Conservation (phyloP, 1,140 invertebrate species). For the Formica selysi region DNA sequence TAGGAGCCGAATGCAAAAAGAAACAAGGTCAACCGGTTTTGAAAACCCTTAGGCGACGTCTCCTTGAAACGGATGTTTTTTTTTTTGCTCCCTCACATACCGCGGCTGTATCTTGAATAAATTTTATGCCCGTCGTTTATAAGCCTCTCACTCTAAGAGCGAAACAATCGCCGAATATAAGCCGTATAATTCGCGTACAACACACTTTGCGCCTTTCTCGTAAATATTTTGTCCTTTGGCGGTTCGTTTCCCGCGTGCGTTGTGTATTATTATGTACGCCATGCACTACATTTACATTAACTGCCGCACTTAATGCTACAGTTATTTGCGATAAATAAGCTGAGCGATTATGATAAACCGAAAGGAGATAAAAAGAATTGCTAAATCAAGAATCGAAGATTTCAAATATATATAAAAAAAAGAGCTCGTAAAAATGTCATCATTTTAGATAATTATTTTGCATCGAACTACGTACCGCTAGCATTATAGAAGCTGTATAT, state of each 20-base stretch:
- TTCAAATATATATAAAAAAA: background rate
- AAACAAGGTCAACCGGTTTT: slow-evolving; percentile 35
- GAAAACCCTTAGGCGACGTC: background rate
- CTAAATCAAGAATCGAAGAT: background rate
- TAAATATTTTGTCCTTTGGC: slow-evolving; percentile 42
- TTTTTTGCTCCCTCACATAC: background rate
- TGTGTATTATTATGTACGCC: slow-evolving; percentile 38
- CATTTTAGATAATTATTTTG: slow-evolving; percentile 9
- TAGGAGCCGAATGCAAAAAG: background rate
- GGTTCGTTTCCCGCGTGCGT: background rate
- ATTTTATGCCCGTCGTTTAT: slow-evolving; percentile 6
- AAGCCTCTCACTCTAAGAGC: background rate
- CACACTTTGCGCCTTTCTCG: slow-evolving; percentile 30
- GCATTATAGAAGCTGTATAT: background rate
- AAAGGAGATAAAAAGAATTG: background rate
- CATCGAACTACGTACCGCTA: background rate
- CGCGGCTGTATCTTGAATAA: background rate
- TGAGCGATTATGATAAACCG: background rate
- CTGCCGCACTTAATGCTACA: background rate
- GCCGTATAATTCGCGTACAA: background rate
- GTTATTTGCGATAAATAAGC: background rate
- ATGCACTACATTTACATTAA: background rate
- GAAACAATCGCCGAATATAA: slow-evolving; percentile 37
- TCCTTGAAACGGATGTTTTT: slow-evolving; percentile 19
- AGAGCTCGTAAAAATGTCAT: background rate